Evolutionary conservation across 2,888 invertebrate genomes (phyloP).

Genomic region (Smittia sp.): DNA sequence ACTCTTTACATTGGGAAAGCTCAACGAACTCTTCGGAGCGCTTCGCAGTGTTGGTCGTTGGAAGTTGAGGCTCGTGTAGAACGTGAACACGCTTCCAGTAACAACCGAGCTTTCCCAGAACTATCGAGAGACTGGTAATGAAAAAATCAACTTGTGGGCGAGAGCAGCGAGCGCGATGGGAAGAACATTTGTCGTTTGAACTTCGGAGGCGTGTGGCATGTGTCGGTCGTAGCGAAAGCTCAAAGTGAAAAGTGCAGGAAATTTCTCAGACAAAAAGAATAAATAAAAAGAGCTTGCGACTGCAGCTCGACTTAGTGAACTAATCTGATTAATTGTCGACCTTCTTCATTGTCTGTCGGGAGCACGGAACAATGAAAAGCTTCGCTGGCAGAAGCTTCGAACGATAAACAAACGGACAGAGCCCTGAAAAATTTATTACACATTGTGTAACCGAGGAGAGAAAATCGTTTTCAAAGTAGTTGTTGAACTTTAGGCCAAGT

Average conservation of each 20-base stretch:
- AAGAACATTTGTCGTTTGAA: conserved; percentile 38
- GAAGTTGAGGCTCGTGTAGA: not conserved
- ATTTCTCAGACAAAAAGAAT: not conserved
- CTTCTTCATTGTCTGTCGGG: not conserved
- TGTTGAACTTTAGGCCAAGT: too few species aligned
- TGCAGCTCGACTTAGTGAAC: too few species aligned
- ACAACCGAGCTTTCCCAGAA: not conserved
- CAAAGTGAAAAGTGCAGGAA: not conserved
- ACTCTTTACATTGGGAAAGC: conserved; percentile 28
- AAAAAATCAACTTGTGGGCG: conserved; percentile 32
- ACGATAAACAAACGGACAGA: too few species aligned
- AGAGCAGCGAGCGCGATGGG: not conserved
- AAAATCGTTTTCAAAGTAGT: too few species aligned
- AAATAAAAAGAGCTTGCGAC: not conserved
- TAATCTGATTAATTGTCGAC: too few species aligned
- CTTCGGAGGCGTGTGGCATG: conserved; percentile 32
- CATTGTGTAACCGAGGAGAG: too few species aligned
- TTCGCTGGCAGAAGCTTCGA: too few species aligned
- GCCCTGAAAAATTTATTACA: too few species aligned
- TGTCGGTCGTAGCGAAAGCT: conserved; percentile 9
- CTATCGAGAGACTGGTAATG: not conserved
- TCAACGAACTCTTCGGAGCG: conserved; percentile 27
- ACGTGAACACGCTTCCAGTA: not conserved
- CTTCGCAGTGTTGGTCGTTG: not conserved
- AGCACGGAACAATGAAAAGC: too few species aligned